Conservation (phyloP, 2,888 invertebrate genomes). For the Formica aserva region DNA sequence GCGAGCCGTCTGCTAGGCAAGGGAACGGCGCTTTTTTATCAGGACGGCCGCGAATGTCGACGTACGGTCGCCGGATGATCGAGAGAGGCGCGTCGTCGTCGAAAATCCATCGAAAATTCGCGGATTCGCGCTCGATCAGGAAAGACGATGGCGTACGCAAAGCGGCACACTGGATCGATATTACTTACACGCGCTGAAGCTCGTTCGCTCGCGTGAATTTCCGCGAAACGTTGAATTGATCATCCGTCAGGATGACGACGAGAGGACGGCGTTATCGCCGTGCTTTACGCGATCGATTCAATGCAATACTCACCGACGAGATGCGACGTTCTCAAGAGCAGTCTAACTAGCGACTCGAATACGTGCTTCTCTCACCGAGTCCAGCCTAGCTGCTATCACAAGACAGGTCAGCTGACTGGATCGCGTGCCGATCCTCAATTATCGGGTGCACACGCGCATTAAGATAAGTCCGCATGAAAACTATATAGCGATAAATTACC, state of each 20-base stretch:
- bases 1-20: constrained; percentile 73
- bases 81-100: background rate
- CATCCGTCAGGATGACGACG: background rate
- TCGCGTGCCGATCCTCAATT: constrained; percentile 65
- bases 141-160: constrained; percentile 76
- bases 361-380: constrained; percentile 60
- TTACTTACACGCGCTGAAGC: constrained; percentile 64
- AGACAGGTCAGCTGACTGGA: constrained; percentile 85
- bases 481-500: too few species aligned
- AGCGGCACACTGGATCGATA: constrained; percentile 77
- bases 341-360: constrained; percentile 75
- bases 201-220: background rate
- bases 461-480: constrained; percentile 27
- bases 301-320: constrained; percentile 56
- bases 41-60: background rate
- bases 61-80: background rate
- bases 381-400: constrained; percentile 82
- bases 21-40: background rate
- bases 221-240: background rate
- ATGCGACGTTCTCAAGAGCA: constrained; percentile 74
- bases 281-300: background rate
- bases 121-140: constrained; percentile 51
- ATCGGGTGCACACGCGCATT: constrained; percentile 17
- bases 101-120: constrained; percentile 32
- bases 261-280: background rate